Percentiles rank a stretch among this genome's conserved stretches.
Evolutionary conservation across 2,797 vertebrate species (phyloP).

Genomic region (Lepidocolaptes lacrymiger): DNA sequence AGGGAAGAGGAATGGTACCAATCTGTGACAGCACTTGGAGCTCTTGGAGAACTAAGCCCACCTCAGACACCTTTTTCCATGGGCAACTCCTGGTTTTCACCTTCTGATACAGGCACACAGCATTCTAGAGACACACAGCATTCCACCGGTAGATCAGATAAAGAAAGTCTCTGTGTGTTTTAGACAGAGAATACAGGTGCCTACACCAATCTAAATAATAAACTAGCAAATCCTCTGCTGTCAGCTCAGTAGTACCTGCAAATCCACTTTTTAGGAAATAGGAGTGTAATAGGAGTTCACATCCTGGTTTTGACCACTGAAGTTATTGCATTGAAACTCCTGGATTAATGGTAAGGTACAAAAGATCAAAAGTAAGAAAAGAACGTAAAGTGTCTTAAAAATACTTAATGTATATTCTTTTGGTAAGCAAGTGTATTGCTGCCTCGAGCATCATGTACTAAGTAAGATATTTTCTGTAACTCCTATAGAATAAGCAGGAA

Average conservation of each 20-base stretch:
- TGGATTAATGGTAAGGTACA: not conserved
- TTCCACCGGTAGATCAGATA: not conserved
- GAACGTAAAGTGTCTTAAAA: not conserved
- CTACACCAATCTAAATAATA: not conserved
- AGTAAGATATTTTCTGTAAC: constrained; percentile 39
- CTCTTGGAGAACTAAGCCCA: not conserved
- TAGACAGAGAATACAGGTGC: not conserved
- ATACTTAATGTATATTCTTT: not conserved
- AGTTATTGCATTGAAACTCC: not conserved
- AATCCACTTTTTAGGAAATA: not conserved
- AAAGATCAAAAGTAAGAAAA: not conserved
- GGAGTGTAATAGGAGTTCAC: not conserved
- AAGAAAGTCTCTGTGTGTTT: not conserved
- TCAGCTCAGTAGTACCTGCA: not conserved
- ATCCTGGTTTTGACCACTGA: not conserved
- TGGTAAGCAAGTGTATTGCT: not conserved
- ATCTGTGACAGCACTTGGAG: not conserved
- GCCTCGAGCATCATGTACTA: not conserved
- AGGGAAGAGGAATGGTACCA: not conserved
- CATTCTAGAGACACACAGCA: not conserved
- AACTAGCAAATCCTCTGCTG: not conserved
- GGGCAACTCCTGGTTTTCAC: not conserved
- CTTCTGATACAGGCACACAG: not conserved
- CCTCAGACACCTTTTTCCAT: not conserved
- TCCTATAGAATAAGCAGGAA: constrained; percentile 10